phyloP scores from a whole-genome alignment of 2,888 invertebrate genomes.

The Sarcophaga rosellei region DNA sequence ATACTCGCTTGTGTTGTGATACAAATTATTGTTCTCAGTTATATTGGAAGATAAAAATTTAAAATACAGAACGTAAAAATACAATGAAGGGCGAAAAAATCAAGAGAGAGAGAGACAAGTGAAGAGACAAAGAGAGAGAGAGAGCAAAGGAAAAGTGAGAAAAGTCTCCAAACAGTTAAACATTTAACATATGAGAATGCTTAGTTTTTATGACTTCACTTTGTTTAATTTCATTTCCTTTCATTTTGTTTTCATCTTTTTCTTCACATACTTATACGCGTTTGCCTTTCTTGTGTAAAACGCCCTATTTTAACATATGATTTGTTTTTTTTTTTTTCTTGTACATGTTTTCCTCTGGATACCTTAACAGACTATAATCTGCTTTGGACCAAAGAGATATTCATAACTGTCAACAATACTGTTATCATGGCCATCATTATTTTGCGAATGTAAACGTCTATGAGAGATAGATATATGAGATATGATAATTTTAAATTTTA shows the following conservation, averaged over 20 bases:
- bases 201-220: constrained; percentile 9
- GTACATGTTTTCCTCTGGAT: constrained; percentile 11
- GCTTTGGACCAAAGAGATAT: neutral
- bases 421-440: constrained; percentile 3
- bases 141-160: constrained; percentile 3
- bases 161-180: constrained; percentile 45
- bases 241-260: constrained; percentile 1
- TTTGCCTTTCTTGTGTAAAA: constrained; percentile 41
- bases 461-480: neutral
- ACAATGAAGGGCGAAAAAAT: neutral
- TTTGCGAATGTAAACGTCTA: neutral
- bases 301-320: constrained; percentile 64
- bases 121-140: neutral
- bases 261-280: neutral
- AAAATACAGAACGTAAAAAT: neutral
- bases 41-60: constrained; percentile 16
- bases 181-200: neutral
- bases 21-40: constrained; percentile 27
- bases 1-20: constrained; percentile 25
- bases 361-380: neutral
- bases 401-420: constrained; percentile 20
- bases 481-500: too few relatives aligned
- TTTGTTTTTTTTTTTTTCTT: constrained; percentile 5
- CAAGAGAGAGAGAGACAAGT: neutral
- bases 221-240: constrained; percentile 1